Percentiles rank a stretch among this genome's conserved stretches.
These are phyloP conservation scores for Paedocypris micromegethes DNA, from an alignment of 2,797 vertebrate genomes.

Conservation along the genomic window DNA sequence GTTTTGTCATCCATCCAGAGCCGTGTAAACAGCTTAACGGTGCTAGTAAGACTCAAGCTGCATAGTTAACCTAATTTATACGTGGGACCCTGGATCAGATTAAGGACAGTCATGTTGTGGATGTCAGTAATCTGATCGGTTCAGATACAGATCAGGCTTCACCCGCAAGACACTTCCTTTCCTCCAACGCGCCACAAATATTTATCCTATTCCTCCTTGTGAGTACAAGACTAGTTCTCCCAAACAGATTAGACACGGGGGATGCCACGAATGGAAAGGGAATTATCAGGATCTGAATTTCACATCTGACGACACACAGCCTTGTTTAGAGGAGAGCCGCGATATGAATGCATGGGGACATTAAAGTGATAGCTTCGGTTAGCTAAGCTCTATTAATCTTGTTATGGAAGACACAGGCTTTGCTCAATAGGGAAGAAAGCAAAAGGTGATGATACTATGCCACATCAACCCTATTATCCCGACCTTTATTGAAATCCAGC, in stretches of 20 bases:
- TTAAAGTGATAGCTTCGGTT: conserved; percentile 27
- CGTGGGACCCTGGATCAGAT: conserved; percentile 26
- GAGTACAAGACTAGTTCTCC: conserved; percentile 9
- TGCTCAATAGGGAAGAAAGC: conserved; percentile 7
- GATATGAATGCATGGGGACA: conserved; percentile 2
- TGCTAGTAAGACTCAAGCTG: neutral
- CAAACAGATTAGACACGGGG: conserved; percentile 7
- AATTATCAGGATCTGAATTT: conserved; percentile 4
- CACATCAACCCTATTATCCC: neutral
- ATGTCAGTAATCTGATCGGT: conserved; percentile 37
- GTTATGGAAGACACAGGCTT: conserved; percentile 21
- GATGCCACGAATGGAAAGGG: conserved; percentile 5
- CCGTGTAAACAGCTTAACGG: neutral
- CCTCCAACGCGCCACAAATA: conserved; percentile 8
- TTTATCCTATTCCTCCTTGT: conserved; percentile 15
- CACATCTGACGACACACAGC: neutral
- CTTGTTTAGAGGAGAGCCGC: neutral
- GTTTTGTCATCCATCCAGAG: neutral
- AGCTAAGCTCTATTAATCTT: conserved; percentile 26
- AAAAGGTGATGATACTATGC: neutral
- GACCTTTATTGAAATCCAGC: conserved; percentile 10
- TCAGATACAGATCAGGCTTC: conserved; percentile 29
- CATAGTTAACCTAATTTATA: neutral
- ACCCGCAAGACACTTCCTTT: conserved; percentile 4
- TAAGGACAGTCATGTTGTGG: conserved; percentile 32